phyloP scores from a whole-genome alignment of 1,140 invertebrate species.

The Plectrocnemia conspersa region DNA sequence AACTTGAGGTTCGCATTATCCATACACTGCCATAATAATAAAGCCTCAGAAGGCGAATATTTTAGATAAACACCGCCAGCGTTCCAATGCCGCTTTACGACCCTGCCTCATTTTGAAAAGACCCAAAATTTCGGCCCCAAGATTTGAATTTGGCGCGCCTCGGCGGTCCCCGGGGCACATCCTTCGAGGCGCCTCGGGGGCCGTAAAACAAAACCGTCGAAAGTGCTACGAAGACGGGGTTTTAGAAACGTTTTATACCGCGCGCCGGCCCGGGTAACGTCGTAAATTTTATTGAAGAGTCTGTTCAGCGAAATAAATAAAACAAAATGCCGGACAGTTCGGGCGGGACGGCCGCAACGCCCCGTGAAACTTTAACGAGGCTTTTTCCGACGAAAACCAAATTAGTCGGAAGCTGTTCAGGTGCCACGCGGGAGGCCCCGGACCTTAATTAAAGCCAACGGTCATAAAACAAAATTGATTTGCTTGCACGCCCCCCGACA shows the following conservation, averaged over 20 bases:
- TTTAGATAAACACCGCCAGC: too few relatives aligned
- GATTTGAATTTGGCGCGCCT: too few relatives aligned
- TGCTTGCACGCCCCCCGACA: too few relatives aligned
- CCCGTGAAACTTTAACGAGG: slow-evolving; percentile 29
- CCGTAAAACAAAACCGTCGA: slow-evolving; percentile 7
- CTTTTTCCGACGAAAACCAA: slow-evolving; percentile 17
- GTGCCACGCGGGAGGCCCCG: not conserved
- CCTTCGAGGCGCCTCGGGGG: not conserved
- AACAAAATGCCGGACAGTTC: slow-evolving; percentile 28
- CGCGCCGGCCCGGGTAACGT: slow-evolving; percentile 11
- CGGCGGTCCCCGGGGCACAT: too few relatives aligned
- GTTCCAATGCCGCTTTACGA: too few relatives aligned
- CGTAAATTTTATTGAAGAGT: slow-evolving; percentile 33
- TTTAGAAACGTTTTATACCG: not conserved
- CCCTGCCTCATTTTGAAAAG: too few relatives aligned
- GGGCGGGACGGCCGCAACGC: slow-evolving; percentile 13
- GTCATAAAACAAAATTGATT: too few relatives aligned
- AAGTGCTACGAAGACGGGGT: not conserved
- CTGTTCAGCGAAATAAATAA: slow-evolving; percentile 31
- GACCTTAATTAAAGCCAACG: too few relatives aligned
- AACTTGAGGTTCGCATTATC: too few relatives aligned
- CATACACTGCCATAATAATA: too few relatives aligned
- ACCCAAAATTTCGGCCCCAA: too few relatives aligned
- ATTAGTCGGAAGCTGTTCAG: slow-evolving; percentile 13
- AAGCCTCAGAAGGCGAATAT: too few relatives aligned